phyloP scores from a whole-genome alignment of 2,113 vertebrate species.

The Eurystomus gularis region DNA sequence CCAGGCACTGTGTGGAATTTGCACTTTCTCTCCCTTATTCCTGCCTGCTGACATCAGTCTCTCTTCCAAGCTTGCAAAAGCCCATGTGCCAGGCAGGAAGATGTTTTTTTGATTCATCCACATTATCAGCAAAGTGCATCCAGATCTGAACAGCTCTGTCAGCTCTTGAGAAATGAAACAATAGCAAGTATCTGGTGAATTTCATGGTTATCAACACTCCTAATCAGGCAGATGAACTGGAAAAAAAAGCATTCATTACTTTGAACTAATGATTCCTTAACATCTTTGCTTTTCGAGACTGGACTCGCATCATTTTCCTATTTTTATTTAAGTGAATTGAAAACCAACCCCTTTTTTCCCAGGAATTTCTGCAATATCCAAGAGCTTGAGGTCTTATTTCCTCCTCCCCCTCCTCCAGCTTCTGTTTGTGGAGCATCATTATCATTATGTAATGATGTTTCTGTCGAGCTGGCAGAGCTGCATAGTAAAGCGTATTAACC shows the following conservation, averaged over 20 bases:
- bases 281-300: slow-evolving; percentile 13
- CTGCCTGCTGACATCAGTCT: neutral
- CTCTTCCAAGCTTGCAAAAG: neutral
- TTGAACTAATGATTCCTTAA: slow-evolving; percentile 59
- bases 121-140: slow-evolving; percentile 42
- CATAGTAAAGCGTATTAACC: slow-evolving; percentile 50
- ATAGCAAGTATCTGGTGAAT: slow-evolving; percentile 20
- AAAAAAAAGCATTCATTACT: slow-evolving; percentile 15
- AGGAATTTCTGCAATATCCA: neutral
- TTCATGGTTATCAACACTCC: slow-evolving; percentile 44
- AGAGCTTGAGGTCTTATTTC: neutral
- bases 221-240: slow-evolving; percentile 41
- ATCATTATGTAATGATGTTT: slow-evolving; percentile 56
- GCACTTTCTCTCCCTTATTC: neutral
- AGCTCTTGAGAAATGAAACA: slow-evolving; percentile 45
- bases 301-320: neutral
- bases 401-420: neutral
- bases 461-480: slow-evolving; percentile 52
- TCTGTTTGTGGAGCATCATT: slow-evolving; percentile 33
- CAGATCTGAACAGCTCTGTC: slow-evolving; percentile 14
- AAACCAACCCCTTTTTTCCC: neutral
- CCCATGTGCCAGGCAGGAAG: slow-evolving; percentile 30
- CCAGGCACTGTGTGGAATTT: neutral
- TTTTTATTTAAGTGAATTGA: neutral
- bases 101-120: slow-evolving; percentile 28